Base-by-base conservation (phyloP, 2,113 vertebrate genomes). In the Theropithecus gelada region DNA sequence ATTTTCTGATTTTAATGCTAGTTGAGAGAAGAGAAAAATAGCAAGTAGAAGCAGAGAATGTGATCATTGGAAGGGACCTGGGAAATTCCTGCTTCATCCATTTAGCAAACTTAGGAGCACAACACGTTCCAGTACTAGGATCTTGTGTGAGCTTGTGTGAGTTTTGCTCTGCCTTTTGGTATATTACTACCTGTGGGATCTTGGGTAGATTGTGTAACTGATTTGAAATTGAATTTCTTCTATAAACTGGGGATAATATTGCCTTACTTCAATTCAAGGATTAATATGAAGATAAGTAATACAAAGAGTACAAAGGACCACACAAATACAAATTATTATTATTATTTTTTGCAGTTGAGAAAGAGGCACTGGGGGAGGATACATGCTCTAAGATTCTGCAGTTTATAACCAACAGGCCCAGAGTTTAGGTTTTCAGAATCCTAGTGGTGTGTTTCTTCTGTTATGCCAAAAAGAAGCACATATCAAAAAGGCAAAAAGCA, bases 381-480 rank as follows among this genome's bases (percentile, higher is more conserved):
- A 78, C 2, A 10, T 50, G n/a, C 66, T 30, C 50, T 76, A 64
- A 57, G 35, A 55, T 64, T 93, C 7, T 93, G 13, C 76, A 57
- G 38, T 83, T 64, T 20, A n/a, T 95, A 43, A 78, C 17, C 11
- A 12, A 17, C 20, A 75, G 43, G 38, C 8, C 59, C 55, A 92
- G 45, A 85, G 82, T 93, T 90, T 61, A 50, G 30, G 52, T 82
- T 96, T 93, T 88, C 45, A 66, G 1, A 94, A 43, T 93, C 40
- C 25, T 90, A 7, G 10, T 88, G 32, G 4, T 64, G 1, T 43
- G 5, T 86, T 96, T 92, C 72, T 73, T 48, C 30, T 92, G 11
- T 55, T 79, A 16, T 18, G 59, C 25, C 43, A 73, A n/a, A 94
- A 81, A 61, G 14, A 30, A 64, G 61, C 27, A 14, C 30, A 30